Conservation (phyloP, 1,140 invertebrate species). For the Drosophila kikkawai region DNA sequence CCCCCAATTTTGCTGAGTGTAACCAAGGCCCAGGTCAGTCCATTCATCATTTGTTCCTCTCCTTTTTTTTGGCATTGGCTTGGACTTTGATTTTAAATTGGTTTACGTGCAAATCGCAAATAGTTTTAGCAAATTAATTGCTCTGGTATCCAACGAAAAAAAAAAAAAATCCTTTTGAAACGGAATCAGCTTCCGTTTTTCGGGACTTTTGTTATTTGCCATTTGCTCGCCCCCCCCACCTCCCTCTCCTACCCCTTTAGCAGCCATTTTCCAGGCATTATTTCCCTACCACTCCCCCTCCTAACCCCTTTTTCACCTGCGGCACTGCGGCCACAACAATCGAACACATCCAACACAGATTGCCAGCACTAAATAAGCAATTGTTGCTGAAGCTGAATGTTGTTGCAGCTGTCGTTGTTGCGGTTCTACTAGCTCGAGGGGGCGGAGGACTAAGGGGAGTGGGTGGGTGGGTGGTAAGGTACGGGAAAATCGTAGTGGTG, state of each 20-base stretch:
- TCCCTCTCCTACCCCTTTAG: background rate
- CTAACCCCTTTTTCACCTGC: constrained; percentile 20
- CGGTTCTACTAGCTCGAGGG: constrained; percentile 13
- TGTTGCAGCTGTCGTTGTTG: constrained; percentile 39
- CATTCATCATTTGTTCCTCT: constrained; percentile 9
- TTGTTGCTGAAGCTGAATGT: constrained; percentile 36
- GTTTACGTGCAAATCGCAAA: constrained; percentile 45
- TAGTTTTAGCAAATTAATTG: constrained; percentile 51
- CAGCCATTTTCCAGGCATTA: background rate
- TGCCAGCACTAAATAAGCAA: constrained; percentile 46
- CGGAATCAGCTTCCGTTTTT: background rate
- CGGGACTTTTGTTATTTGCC: constrained; percentile 26
- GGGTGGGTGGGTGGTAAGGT: background rate
- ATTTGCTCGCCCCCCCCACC: background rate
- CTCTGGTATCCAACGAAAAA: constrained; percentile 7
- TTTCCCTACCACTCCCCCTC: background rate
- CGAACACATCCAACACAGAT: constrained; percentile 43
- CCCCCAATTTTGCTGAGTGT: background rate
- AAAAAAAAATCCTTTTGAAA: background rate
- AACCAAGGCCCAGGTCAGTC: background rate
- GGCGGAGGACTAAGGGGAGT: too few species aligned
- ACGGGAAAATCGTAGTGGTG: background rate
- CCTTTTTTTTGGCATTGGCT: constrained; percentile 3
- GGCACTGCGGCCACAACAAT: constrained; percentile 36
- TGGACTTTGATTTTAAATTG: constrained; percentile 41